These are phyloP conservation scores for Autographa gamma DNA, from an alignment of 2,888 invertebrate genomes.

Conservation along the genomic window DNA sequence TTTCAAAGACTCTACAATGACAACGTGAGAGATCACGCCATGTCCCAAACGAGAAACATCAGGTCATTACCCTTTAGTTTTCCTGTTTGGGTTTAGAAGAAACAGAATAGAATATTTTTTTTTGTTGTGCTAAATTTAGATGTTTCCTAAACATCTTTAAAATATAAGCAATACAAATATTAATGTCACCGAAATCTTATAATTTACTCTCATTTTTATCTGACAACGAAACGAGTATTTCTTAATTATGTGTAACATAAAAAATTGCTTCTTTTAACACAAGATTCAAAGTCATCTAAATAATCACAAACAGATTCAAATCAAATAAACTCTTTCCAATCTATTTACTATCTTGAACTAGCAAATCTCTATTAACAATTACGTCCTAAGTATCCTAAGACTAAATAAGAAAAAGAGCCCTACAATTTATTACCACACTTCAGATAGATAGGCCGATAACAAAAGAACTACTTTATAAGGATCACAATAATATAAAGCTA, in stretches of 20 bases:
- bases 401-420: not conserved
- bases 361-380: not conserved
- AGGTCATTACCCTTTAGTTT: not conserved
- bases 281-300: no score
- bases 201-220: no score
- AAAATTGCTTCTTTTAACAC: no score
- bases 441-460: conserved; percentile 27
- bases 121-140: not conserved
- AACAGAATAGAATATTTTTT: not conserved
- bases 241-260: no score
- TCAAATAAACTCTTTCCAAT: not conserved
- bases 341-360: not conserved
- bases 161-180: no score
- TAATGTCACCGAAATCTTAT: no score
- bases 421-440: conserved; percentile 20
- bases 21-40: conserved; percentile 2
- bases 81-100: not conserved
- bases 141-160: not conserved
- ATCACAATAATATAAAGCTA: conserved; percentile 51
- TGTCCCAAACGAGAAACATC: not conserved
- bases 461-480: conserved; percentile 29
- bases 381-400: not conserved
- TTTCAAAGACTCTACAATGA: not conserved
- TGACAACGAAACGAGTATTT: no score
- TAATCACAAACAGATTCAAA: no score